Conservation (phyloP, 2,113 vertebrate species). For the Raja brachyura region DNA sequence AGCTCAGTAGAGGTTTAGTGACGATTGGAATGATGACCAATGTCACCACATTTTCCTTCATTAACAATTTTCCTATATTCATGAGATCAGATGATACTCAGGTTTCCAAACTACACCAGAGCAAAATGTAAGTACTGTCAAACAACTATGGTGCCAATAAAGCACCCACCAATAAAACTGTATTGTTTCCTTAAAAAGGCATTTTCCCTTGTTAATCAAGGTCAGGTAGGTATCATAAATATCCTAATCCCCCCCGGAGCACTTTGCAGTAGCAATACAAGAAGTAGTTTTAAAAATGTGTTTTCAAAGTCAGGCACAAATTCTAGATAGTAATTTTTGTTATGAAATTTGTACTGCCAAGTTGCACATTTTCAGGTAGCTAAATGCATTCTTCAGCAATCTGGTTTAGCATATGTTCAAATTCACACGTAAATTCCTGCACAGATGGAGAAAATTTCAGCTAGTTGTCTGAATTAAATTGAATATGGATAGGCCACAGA, state of each 20-base stretch:
- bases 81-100: not conserved
- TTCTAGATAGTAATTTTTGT: not conserved
- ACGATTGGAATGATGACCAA: not conserved
- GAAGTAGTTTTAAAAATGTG: not conserved
- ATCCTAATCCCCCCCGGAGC: no score
- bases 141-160: not conserved
- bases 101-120: constrained; percentile 3
- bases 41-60: not conserved
- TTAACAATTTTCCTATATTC: not conserved
- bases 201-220: not conserved
- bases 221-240: not conserved
- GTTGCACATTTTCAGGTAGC: not conserved
- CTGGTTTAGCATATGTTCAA: not conserved
- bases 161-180: not conserved
- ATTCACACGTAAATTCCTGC: not conserved
- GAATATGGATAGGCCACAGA: not conserved
- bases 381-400: not conserved
- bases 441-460: not conserved
- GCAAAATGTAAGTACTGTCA: not conserved
- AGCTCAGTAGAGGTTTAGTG: not conserved
- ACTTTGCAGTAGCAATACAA: not conserved
- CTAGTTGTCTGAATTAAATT: not conserved
- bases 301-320: not conserved
- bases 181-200: not conserved
- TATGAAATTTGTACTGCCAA: not conserved